Evolutionary conservation across 2,113 vertebrate species (phyloP), one percentile per base, ranked within the genome.

Genomic region (Paedocypris sp.): DNA sequence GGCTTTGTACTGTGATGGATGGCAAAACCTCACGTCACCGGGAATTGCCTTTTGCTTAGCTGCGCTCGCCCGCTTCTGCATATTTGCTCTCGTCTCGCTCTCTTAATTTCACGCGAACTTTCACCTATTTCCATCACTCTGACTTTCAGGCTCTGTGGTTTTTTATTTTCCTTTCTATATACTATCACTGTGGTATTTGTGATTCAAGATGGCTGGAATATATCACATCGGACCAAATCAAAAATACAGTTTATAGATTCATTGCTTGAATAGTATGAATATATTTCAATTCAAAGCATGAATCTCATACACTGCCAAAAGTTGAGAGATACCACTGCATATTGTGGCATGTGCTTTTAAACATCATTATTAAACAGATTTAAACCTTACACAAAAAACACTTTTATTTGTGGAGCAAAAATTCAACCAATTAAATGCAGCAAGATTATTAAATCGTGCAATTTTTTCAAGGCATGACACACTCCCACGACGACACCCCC

Each of bases 21-120:
- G 67, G 47, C 56, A 64, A 62, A 63, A 54, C 9, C 49, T 18
- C 63, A 43, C 62, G 69, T 66, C 46, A 39, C 19, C 53, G 22
- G 36, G 54, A 54, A 60, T 56, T 31, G 48, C 58, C 9, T 62
- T 42, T 23, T 65, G 42, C 45, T 51, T 63, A 65, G 61, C 62
- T 73, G 10, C 57, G 45, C 35, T 29, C 22, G 18, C 45, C 25
- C 19, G n/a, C 13, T 22, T 58, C 53, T 43, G 38, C 36, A 58
- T 43, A 43, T 13, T 33, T 59, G 51, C 41, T 66, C 35, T 68
- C n/a, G 29, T 46, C 35, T 64, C 43, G 9, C 50, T 68, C 29
- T 45, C 45, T 65, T 39, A 41, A 41, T 52, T 26, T 23, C 66
- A 49, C 32, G 31, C 29, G 36, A 28, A 53, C 49, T 36, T 15